Conservation (phyloP, 2,888 invertebrate genomes). For the Sthenelais limicola region DNA sequence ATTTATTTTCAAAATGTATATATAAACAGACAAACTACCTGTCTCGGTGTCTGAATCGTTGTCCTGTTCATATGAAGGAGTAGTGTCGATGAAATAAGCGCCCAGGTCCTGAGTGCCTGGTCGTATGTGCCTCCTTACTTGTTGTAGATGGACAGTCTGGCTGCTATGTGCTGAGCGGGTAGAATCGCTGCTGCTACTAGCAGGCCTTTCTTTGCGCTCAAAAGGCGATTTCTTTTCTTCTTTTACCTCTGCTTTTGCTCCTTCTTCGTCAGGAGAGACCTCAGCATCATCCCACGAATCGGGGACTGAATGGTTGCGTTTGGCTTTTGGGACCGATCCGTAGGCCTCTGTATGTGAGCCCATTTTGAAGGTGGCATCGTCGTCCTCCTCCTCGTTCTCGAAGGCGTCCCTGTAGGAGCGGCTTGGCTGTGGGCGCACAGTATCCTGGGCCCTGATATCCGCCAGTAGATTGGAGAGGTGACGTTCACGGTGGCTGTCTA, state of each 20-base stretch:
- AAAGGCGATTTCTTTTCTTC: no score
- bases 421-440: constrained; percentile 41
- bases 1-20: no score
- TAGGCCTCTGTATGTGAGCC: constrained; percentile 17
- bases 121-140: no score
- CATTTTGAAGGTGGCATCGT: constrained; percentile 15
- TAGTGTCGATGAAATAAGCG: no score
- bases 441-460: constrained; percentile 55
- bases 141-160: no score
- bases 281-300: constrained; percentile 26
- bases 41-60: no score
- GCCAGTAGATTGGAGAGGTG: constrained; percentile 58
- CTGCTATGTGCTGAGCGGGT: no score
- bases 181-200: no score
- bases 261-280: not conserved
- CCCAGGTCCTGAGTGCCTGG: no score
- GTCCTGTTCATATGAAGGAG: no score
- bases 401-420: constrained; percentile 43
- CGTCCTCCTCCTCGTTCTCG: constrained; percentile 29
- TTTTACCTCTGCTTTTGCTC: not conserved
- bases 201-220: no score
- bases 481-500: constrained; percentile 55
- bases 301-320: not conserved
- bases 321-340: constrained; percentile 1
- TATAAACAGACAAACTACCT: no score